These are phyloP conservation scores for Helicoverpa assulta DNA, from an alignment of 2,888 invertebrate species.

Conservation along the genomic window DNA sequence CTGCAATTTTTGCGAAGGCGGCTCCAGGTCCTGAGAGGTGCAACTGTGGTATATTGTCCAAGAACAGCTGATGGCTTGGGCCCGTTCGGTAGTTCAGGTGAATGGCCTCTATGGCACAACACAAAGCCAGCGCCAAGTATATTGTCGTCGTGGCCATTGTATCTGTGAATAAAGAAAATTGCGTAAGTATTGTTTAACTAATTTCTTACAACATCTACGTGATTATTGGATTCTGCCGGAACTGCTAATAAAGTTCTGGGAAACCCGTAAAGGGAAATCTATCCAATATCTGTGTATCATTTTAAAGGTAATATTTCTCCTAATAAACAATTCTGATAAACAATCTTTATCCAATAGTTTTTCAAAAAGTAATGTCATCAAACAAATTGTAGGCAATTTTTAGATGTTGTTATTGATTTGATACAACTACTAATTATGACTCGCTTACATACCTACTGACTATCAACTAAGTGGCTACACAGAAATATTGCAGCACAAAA, in stretches of 20 bases:
- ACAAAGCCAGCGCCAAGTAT: constrained; percentile 64
- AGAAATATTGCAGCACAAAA: too few species aligned
- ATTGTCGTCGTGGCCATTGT: constrained; percentile 64
- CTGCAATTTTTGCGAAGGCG: constrained; percentile 61
- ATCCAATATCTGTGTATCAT: not conserved
- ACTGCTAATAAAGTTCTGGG: not conserved
- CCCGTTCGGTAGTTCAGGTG: constrained; percentile 53
- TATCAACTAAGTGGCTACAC: too few species aligned
- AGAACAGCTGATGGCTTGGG: constrained; percentile 55
- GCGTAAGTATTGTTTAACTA: constrained; percentile 19
- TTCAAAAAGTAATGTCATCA: too few species aligned
- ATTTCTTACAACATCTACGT: not conserved
- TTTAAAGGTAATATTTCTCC: not conserved
- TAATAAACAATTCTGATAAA: not conserved
- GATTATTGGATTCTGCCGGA: constrained; percentile 18
- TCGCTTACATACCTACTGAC: too few species aligned
- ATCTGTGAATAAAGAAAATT: constrained; percentile 69
- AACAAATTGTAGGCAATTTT: too few species aligned
- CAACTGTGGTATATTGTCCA: constrained; percentile 51
- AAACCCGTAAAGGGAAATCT: constrained; percentile 2
- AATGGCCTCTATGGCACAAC: constrained; percentile 62
- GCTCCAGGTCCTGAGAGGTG: constrained; percentile 62
- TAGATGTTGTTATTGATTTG: too few species aligned
- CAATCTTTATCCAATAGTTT: too few species aligned
- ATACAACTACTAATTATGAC: too few species aligned